Conservation (phyloP, 2,113 vertebrate species). For the Illadopsis cleaveri region DNA sequence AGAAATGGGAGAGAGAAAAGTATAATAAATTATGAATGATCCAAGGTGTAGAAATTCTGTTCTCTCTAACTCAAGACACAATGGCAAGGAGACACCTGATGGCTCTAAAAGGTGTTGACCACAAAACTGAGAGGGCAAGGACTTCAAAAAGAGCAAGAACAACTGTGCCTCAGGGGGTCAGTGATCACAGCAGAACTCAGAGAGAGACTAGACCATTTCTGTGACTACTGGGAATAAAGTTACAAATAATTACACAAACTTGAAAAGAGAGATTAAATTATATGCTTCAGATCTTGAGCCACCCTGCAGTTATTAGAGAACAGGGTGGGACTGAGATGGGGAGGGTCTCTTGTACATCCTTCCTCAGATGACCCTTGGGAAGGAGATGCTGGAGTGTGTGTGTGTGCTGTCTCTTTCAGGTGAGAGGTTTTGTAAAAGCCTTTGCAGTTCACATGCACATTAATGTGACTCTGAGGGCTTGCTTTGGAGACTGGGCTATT, state of each 20-base stretch:
- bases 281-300: background rate
- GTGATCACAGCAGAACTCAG: background rate
- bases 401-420: accelerated
- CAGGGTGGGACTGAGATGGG: background rate
- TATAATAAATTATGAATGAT: background rate
- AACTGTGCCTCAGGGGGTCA: background rate
- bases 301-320: background rate
- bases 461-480: background rate
- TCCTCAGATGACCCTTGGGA: accelerated
- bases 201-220: background rate
- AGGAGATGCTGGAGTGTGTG: accelerated
- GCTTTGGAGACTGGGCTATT: background rate
- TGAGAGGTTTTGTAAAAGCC: background rate
- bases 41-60: background rate
- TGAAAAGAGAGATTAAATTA: background rate
- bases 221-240: background rate
- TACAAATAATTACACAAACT: background rate
- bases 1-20: background rate
- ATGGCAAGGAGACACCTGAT: background rate
- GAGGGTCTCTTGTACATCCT: background rate
- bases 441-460: background rate
- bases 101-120: background rate
- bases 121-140: background rate
- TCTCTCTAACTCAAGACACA: background rate
- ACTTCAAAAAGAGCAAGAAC: background rate